Base-by-base conservation (phyloP, 2,888 invertebrate species). In the Mythimna lalbum region DNA sequence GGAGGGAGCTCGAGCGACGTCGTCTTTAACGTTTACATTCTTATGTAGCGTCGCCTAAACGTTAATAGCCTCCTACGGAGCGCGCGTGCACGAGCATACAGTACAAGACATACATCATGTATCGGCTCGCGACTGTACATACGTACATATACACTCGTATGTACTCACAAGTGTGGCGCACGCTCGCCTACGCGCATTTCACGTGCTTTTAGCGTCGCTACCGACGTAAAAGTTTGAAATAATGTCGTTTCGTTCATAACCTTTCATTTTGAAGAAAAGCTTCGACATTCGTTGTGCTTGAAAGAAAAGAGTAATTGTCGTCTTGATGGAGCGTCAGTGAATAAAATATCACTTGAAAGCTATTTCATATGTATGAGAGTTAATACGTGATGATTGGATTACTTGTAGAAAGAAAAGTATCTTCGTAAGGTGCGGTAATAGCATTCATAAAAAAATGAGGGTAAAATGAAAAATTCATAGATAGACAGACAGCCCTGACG, bases 11-110 rank as follows among this genome's bases (percentile, higher is more conserved):
- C 91, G 89, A 86, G 92, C 89, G 90, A 90, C 88, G 92, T 94
- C 95, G 95, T 95, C 95, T 95, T 95, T 95, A 95, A 93, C 96
- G 95, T 95, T 95, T 95, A 95, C 95, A 95, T 96, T 96, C 95
- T 96, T 96, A 95, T 95, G 94, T 96, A 95, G 93, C 94, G 94
- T 94, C 94, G 93, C 91, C 92, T 92, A 93, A 94, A 94, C 94
- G 95, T 92, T 96, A 96, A 96, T 96, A 95, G 95, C 92, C 92
- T 93, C 89, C 92, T 90, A 88, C 91, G 92, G 88, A 90, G 91
- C 90, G 93, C 90, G 92, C 89, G 90, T 89, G 86, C 86, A 88
- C 85, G 86, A 81, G 86, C 86, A 86, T 88, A 86, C 80, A 77
- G 82, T 78, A 75, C 74, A 73, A 71, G 64, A 79, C 72, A 71